These are phyloP conservation scores for Drymonia ruficornis DNA, from an alignment of 2,888 invertebrate genomes.

Conservation along the genomic window DNA sequence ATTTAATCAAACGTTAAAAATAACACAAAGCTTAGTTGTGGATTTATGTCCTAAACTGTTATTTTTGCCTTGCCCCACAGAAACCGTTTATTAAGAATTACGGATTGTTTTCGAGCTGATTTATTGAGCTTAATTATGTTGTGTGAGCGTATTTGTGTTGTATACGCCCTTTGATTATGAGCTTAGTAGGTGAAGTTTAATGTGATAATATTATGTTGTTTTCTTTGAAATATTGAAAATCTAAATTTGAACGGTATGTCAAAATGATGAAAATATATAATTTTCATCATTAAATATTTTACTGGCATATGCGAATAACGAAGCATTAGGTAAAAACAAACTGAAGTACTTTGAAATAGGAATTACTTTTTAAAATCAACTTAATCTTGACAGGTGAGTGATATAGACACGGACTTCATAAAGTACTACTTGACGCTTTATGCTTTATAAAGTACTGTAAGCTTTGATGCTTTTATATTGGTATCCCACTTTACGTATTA, in stretches of 20 bases:
- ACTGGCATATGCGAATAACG: too few species aligned
- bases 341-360: too few species aligned
- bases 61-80: slow-evolving; percentile 5
- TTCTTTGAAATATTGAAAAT: not conserved
- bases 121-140: slow-evolving; percentile 2
- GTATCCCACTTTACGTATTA: too few species aligned
- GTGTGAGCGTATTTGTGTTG: not conserved
- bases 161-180: not conserved
- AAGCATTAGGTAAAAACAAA: too few species aligned
- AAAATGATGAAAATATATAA: too few species aligned
- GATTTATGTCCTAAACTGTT: slow-evolving; percentile 5
- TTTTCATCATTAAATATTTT: too few species aligned
- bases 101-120: slow-evolving; percentile 1
- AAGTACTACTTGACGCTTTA: too few species aligned
- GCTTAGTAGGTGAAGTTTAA: not conserved
- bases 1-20: slow-evolving; percentile 45
- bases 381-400: too few species aligned
- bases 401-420: too few species aligned
- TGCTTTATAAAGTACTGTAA: too few species aligned
- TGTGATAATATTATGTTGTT: not conserved
- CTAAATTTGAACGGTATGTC: not conserved
- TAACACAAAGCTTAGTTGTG: slow-evolving; percentile 34
- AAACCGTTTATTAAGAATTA: not conserved
- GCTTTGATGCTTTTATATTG: too few species aligned
- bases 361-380: too few species aligned